Conservation (phyloP, 37 sponge, comb jelly and placozoan genomes). For the Oscarella lobularis region DNA sequence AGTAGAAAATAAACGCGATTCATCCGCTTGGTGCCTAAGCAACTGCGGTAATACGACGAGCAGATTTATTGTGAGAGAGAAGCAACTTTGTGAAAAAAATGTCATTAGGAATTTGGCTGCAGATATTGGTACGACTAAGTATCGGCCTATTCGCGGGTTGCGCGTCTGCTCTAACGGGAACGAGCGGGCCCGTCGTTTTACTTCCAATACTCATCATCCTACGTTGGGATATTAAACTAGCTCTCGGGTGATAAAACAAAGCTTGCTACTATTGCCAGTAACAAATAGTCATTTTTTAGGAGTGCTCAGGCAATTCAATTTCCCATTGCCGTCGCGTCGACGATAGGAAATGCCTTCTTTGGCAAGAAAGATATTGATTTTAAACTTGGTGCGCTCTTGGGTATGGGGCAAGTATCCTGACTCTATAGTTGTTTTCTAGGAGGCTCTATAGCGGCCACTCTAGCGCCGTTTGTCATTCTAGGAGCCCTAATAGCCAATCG, state of each 20-base stretch:
- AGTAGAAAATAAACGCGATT: not conserved
- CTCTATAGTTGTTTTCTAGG: not conserved
- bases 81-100: not conserved
- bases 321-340: not conserved
- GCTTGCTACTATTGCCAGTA: no score
- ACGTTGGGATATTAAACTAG: not conserved
- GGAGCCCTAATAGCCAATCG: not conserved
- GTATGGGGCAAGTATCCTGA: no score
- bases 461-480: not conserved
- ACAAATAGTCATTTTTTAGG: no score
- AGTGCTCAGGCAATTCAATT: constrained; percentile 1
- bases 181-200: not conserved
- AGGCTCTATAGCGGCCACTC: not conserved
- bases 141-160: not conserved
- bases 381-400: no score
- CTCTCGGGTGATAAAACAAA: constrained; percentile 10
- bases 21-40: no score
- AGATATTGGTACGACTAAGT: not conserved
- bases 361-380: not conserved
- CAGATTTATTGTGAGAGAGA: no score
- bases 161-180: constrained; percentile 5
- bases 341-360: not conserved
- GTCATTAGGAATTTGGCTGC: not conserved
- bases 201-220: constrained; percentile 1
- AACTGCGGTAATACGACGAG: no score